Evolutionary conservation across 2,113 vertebrate genomes (phyloP), one percentile per base, ranked within the genome.

Genomic region (Tetraodon nigroviridis): DNA sequence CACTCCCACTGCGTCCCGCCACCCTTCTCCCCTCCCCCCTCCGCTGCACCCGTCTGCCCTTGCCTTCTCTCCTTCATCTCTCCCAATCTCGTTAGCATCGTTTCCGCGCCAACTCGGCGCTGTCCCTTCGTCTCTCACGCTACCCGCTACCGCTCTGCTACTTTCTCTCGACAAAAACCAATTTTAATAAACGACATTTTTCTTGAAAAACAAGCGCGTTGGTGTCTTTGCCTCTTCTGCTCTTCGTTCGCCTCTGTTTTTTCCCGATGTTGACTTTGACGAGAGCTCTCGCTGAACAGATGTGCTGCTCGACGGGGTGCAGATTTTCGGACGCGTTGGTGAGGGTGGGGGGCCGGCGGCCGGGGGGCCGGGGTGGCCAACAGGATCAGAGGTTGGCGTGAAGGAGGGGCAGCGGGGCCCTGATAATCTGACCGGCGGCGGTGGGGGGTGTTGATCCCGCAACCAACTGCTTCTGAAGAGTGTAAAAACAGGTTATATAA

Each of bases 141-240:
- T 61, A 75, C 68, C 59, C 56, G 46, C 47, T 72, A 51, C 69
- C 71, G 71, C 78, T 79, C 60, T 61, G 64, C 66, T 73, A 71
- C 59, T 75, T 84, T 85, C 84, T 87, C 16, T 18, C 2, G 3
- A 19, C 46, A 29, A 58, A 61, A 69, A 66, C 64, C 67, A 52
- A 24, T 88, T 89, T 90, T 87, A 90, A 89, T 91, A 90, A 90
- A 91, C 62, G 3, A 84, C 55, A 71, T 60, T 63, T 88, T 89
- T 89, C 86, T 83, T 71, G 44, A 73, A 17, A 85, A 77, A 42
- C 45, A 79, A 56, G 37, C 37, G 22, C 63, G 61, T 15, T 2
- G 24, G 22, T 73, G 4, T 46, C 44, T 40, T 7, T 27, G 24
- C 24, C 7, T 22, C 3, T 21, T 37, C n/a, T 44, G 57, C 50